Conservation (phyloP, 2,797 vertebrate genomes). For the Enteromius unitaeniatus region DNA sequence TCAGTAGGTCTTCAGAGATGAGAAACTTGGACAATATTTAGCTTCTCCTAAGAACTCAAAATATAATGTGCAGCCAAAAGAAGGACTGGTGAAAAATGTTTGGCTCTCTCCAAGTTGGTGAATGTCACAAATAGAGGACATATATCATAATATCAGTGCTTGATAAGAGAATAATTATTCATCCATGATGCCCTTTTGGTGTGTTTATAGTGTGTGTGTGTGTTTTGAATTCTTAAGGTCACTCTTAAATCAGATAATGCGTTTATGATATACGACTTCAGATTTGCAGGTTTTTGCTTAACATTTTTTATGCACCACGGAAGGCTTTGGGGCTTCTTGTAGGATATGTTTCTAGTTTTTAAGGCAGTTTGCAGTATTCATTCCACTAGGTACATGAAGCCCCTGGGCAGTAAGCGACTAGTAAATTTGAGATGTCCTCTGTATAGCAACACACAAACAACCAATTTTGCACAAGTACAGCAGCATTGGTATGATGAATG, state of each 20-base stretch:
- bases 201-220: neutral
- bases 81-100: neutral
- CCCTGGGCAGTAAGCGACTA: neutral
- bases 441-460: neutral
- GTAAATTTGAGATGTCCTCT: neutral
- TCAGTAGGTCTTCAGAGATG: conserved; percentile 22
- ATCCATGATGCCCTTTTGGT: neutral
- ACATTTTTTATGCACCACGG: neutral
- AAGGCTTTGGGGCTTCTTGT: neutral
- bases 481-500: neutral
- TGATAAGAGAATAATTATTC: neutral
- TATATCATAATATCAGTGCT: neutral
- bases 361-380: neutral
- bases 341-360: neutral
- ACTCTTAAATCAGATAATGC: conserved; percentile 3
- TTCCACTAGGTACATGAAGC: neutral
- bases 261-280: neutral
- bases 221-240: conserved; percentile 8
- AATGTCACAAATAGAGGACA: conserved; percentile 1
- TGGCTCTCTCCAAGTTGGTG: neutral
- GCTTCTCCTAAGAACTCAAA: conserved; percentile 4
- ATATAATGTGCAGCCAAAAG: conserved; percentile 3
- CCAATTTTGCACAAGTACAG: neutral
- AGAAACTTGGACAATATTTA: neutral
- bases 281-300: neutral